Base-by-base conservation (phyloP, 92 coral and sea anemone genomes). In the Pocillopora grandis region DNA sequence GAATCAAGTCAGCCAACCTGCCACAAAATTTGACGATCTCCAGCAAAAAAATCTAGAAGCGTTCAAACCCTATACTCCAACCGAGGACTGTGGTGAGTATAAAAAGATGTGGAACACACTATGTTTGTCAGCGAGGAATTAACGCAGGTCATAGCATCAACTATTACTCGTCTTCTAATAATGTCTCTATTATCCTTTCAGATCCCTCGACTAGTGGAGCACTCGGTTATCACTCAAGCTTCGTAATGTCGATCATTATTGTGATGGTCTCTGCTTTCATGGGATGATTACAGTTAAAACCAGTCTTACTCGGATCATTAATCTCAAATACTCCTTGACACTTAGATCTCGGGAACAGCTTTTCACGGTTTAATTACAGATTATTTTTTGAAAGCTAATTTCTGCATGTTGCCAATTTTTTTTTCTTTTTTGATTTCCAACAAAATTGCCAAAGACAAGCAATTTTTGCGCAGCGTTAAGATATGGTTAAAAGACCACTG, bases 71-170 rank as follows among this genome's bases (percentile, higher is more conserved):
- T 83, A 72, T 52, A 63, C 11, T 3, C 80, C 79, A 63, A 82
- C 71, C 72, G n/a, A 64, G 9, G 86, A 82, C 3, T 83, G 86
- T 16, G 73, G 86, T 83, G 65, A 72, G 86, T 73, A 67, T 12
- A 67, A 19, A 27, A 16, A 67, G 11, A 36, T 15, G 14, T 5
- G 31, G 16, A 27, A 33, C 31, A 12, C 72, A 9, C 31, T 23
- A 12, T 11, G 15, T 10, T 33, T 67, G 49, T 65, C 5, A 65
- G 71, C 2, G 37, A 23, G 11, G 16, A 15, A 5, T 5, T 19
- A 9, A 48, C 2, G 49, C 35, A 9, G 18, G 72, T 6, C 49
- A 42, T 42, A 1, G 1, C 67, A 63, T 63, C 21, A 33, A 0
- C 21, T 8, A 8, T 19, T 19, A 2, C 23, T 18, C 0, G 67